These are phyloP conservation scores for Andrena marginata DNA, from an alignment of 2,888 invertebrate species.

Conservation along the genomic window DNA sequence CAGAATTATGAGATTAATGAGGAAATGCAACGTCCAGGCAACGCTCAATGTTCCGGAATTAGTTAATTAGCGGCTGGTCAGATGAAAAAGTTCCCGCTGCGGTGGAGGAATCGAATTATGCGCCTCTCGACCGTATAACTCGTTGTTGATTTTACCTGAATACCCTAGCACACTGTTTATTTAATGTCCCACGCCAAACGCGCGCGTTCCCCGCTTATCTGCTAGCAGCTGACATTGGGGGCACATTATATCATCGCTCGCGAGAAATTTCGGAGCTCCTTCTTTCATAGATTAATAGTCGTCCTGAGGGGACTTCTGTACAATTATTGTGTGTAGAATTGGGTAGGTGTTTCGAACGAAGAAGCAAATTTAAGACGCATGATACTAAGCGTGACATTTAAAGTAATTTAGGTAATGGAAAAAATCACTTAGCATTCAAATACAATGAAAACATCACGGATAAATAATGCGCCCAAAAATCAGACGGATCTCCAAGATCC, in stretches of 20 bases:
- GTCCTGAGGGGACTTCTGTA: too few relatives aligned
- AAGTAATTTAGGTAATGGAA: too few relatives aligned
- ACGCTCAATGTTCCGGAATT: constrained; percentile 27
- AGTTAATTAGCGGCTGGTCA: constrained; percentile 43
- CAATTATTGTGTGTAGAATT: too few relatives aligned
- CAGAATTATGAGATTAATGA: constrained; percentile 4
- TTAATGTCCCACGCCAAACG: constrained; percentile 63
- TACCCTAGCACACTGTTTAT: constrained; percentile 58
- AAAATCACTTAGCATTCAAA: too few relatives aligned
- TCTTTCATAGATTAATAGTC: too few relatives aligned
- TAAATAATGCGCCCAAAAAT: too few relatives aligned
- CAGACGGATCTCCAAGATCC: background rate
- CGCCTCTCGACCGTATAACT: constrained; percentile 35
- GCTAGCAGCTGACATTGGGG: constrained; percentile 25
- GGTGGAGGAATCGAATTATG: constrained; percentile 65
- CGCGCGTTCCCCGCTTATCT: constrained; percentile 39
- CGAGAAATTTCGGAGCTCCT: constrained; percentile 7
- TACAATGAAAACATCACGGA: too few relatives aligned
- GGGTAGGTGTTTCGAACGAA: too few relatives aligned
- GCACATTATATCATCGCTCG: constrained; percentile 42
- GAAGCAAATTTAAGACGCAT: too few relatives aligned
- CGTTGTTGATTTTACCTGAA: constrained; percentile 71
- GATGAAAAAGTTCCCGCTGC: constrained; percentile 29
- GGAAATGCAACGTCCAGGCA: background rate
- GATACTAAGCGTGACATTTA: too few relatives aligned